Conservation (phyloP, 2,113 vertebrate species). For the Falco punctatus region DNA sequence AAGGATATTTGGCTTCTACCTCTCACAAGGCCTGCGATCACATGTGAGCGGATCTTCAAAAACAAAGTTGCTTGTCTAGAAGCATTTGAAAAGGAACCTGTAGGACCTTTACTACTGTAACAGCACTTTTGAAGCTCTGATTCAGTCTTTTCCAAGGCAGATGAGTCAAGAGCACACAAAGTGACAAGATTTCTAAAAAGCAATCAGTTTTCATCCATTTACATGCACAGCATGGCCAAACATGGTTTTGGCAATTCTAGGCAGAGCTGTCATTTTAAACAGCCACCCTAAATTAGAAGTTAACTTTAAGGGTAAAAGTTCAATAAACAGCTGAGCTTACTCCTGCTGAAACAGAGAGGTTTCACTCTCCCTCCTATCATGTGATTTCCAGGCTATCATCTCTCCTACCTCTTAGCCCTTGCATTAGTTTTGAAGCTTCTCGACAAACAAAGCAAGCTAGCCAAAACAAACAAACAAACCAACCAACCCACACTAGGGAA, state of each 20-base stretch:
- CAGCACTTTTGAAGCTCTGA: neutral
- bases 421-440: neutral
- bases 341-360: neutral
- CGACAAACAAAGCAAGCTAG: neutral
- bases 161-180: neutral
- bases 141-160: neutral
- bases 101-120: neutral
- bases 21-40: neutral
- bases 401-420: neutral
- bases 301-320: neutral
- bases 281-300: neutral
- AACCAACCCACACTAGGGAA: neutral
- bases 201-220: neutral
- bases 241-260: neutral
- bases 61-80: neutral
- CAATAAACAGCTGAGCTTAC: neutral
- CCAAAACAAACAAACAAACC: neutral
- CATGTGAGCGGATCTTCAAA: rapidly evolving
- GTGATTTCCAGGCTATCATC: neutral
- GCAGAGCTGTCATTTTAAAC: neutral
- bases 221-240: neutral
- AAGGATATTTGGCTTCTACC: neutral
- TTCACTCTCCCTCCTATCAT: neutral
- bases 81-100: neutral
- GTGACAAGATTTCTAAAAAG: neutral